These are phyloP conservation scores for Odontamblyopus lacepedii DNA, from an alignment of 2,797 vertebrate species.

Conservation along the genomic window DNA sequence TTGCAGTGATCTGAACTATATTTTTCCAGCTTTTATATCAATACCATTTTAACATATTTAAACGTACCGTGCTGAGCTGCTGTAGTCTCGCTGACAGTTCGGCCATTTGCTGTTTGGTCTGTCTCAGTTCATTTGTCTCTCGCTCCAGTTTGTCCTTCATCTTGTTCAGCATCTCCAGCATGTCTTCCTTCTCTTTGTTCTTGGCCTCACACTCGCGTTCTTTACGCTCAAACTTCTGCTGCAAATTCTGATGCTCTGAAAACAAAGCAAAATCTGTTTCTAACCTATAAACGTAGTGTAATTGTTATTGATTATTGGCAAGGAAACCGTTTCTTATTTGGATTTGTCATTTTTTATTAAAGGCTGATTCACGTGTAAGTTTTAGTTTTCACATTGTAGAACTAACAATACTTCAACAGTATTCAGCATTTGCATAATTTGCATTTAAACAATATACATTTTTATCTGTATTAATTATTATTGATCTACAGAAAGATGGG, in stretches of 20 bases:
- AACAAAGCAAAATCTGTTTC: conserved; percentile 3
- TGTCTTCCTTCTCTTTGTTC: conserved; percentile 98
- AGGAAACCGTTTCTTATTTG: too few species aligned
- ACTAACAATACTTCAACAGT: too few species aligned
- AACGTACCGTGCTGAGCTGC: conserved; percentile 87
- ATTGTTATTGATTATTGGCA: too few species aligned
- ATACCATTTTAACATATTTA: not conserved
- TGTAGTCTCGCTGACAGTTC: conserved; percentile 88
- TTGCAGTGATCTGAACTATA: too few species aligned
- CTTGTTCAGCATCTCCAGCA: conserved; percentile 98
- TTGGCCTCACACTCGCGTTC: conserved; percentile 96
- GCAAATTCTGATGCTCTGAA: conserved; percentile 93
- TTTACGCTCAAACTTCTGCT: conserved; percentile 96
- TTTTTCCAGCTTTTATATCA: too few species aligned
- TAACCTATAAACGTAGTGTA: not conserved
- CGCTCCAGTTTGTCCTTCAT: conserved; percentile 99
- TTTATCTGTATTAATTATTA: too few species aligned
- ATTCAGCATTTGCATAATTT: too few species aligned
- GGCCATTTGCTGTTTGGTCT: conserved; percentile 92
- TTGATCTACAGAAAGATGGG: too few species aligned
- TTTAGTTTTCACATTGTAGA: too few species aligned
- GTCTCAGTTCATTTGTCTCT: conserved; percentile 90
- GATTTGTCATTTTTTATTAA: too few species aligned
- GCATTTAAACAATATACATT: too few species aligned
- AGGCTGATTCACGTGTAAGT: too few species aligned